phyloP scores from a whole-genome alignment of 2,797 vertebrate genomes.

The Eulemur coronatus region DNA sequence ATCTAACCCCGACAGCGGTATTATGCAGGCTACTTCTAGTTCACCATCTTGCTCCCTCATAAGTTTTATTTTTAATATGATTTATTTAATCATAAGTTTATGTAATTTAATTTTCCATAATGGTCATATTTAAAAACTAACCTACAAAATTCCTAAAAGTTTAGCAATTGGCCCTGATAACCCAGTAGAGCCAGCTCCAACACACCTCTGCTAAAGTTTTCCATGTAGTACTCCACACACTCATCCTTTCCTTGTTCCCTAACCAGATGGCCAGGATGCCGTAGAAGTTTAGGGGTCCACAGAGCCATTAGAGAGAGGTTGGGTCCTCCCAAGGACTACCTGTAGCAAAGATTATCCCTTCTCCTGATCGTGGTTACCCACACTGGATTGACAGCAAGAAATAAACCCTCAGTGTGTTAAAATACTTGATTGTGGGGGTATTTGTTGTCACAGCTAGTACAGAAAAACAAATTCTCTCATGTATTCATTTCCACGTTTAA shows the following conservation, averaged over 20 bases:
- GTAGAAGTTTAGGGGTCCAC: not conserved
- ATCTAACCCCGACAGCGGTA: too few relatives aligned
- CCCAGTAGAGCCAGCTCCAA: not conserved
- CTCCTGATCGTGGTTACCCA: not conserved
- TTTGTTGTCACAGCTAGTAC: not conserved
- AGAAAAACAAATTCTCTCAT: not conserved
- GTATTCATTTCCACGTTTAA: not conserved
- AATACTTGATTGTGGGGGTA: not conserved
- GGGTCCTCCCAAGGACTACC: not conserved
- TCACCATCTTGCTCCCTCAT: too few relatives aligned
- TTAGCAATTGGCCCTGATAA: not conserved
- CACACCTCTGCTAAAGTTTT: not conserved
- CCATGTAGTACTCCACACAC: not conserved
- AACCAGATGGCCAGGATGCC: not conserved
- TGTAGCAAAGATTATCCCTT: not conserved
- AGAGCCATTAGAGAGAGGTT: not conserved
- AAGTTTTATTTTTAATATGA: not conserved
- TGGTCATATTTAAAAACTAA: not conserved
- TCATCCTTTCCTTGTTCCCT: not conserved
- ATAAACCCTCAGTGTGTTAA: not conserved
- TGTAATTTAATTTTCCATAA: not conserved
- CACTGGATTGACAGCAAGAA: not conserved
- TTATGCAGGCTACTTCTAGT: too few relatives aligned
- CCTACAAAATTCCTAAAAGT: not conserved
- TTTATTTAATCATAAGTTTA: not conserved